phyloP scores from a whole-genome alignment of 2,888 invertebrate genomes.

The Hypena proboscidalis region DNA sequence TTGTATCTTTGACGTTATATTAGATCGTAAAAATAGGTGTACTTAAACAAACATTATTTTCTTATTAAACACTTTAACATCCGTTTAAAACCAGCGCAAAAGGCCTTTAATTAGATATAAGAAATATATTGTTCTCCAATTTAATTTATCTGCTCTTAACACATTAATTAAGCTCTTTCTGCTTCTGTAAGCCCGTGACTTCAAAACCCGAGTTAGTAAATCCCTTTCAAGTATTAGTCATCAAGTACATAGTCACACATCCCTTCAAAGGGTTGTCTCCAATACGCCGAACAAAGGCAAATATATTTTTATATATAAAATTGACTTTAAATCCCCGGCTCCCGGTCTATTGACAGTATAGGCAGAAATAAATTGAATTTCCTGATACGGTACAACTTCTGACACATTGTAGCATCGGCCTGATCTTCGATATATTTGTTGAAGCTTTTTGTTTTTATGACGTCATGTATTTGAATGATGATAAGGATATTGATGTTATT shows the following conservation, averaged over 20 bases:
- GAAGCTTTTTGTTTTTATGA: conserved; percentile 28
- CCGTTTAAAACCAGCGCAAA: no score
- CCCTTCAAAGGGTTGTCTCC: conserved; percentile 25
- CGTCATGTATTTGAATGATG: conserved; percentile 19
- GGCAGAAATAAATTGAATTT: conserved; percentile 64
- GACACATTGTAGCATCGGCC: conserved; percentile 11
- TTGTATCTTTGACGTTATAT: no score
- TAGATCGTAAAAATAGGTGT: no score
- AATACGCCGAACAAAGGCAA: conserved; percentile 28
- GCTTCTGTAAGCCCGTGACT: conserved; percentile 19
- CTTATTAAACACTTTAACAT: no score
- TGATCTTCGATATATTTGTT: conserved; percentile 13
- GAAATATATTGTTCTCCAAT: no score
- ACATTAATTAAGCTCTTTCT: neutral
- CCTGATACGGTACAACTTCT: conserved; percentile 35
- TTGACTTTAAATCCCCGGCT: conserved; percentile 65
- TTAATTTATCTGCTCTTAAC: no score
- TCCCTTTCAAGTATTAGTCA: conserved; percentile 13
- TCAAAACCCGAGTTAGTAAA: conserved; percentile 21
- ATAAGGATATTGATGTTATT: conserved; percentile 17
- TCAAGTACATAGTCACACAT: conserved; percentile 6
- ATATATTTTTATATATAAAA: conserved; percentile 55
- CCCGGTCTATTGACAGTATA: conserved; percentile 50
- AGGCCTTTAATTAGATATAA: no score
- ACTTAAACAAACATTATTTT: no score